Percentiles rank a stretch among this genome's conserved stretches.
Evolutionary conservation across 2,113 vertebrate genomes (phyloP).

Genomic region (Callipepla californica): DNA sequence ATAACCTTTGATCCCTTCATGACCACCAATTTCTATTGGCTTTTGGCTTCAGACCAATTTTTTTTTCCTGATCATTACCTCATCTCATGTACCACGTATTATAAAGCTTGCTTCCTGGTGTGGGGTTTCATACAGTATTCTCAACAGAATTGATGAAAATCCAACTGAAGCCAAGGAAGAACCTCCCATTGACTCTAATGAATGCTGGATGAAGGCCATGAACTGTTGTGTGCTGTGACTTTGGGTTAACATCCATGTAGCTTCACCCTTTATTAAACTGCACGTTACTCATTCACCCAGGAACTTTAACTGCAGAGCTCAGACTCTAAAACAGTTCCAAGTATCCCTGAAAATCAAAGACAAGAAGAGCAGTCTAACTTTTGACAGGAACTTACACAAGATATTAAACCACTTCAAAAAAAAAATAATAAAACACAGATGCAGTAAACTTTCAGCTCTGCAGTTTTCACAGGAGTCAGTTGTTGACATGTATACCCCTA

Average conservation of each 20-base stretch:
- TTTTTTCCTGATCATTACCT: background rate
- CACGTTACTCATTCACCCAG: constrained; percentile 29
- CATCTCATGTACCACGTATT: fast-evolving
- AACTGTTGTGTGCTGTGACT: constrained; percentile 1
- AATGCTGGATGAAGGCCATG: background rate
- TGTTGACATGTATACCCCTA: constrained; percentile 39
- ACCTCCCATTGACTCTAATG: background rate
- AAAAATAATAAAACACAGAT: constrained; percentile 17
- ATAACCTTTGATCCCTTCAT: background rate
- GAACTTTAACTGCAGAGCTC: constrained; percentile 6
- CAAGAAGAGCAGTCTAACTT: background rate
- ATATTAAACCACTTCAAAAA: background rate
- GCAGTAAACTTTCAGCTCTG: constrained; percentile 8
- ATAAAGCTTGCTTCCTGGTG: background rate
- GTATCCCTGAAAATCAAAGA: constrained; percentile 4
- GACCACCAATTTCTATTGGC: background rate
- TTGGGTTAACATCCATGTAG: constrained; percentile 12
- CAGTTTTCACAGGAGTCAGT: constrained; percentile 24
- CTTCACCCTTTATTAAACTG: constrained; percentile 49
- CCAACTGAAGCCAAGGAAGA: background rate
- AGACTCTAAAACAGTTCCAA: constrained; percentile 9
- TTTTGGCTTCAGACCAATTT: background rate
- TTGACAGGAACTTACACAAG: constrained; percentile 1
- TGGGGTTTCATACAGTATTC: background rate
- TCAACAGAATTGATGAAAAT: background rate